phyloP scores from a whole-genome alignment of 2,888 invertebrate species.

The Drosophila pseudotalamancana region DNA sequence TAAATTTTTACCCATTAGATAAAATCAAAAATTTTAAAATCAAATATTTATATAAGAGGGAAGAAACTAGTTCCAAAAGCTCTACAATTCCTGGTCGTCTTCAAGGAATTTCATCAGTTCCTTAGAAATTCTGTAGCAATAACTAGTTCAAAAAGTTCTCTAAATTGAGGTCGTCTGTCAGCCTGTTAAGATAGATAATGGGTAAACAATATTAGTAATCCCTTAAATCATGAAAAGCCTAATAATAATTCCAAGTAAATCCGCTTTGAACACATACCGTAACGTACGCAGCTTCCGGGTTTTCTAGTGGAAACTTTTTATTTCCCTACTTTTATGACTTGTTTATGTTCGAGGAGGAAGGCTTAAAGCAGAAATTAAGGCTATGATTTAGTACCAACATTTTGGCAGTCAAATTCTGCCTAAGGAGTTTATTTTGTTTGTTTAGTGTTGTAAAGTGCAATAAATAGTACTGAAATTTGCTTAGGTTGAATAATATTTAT shows the following conservation, averaged over 20 bases:
- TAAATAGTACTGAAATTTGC: constrained; percentile 1
- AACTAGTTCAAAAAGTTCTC: no score
- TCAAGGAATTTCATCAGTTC: no score
- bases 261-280: constrained; percentile 43
- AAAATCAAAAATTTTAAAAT: no score
- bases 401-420: constrained; percentile 53
- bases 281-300: constrained; percentile 24
- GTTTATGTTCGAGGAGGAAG: not conserved
- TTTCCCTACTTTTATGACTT: constrained; percentile 21
- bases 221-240: constrained; percentile 43
- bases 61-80: no score
- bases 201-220: constrained; percentile 26
- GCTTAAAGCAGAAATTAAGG: constrained; percentile 24
- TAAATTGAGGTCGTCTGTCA: not conserved
- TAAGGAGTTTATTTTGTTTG: constrained; percentile 5
- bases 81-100: no score
- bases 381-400: constrained; percentile 61
- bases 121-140: no score
- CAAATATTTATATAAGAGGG: no score
- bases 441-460: constrained; percentile 15
- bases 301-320: constrained; percentile 28
- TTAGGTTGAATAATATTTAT: not conserved
- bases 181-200: not conserved
- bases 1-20: no score
- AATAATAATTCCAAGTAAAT: constrained; percentile 50